Conservation (phyloP, 2,888 invertebrate species). For the Clostera curtula region DNA sequence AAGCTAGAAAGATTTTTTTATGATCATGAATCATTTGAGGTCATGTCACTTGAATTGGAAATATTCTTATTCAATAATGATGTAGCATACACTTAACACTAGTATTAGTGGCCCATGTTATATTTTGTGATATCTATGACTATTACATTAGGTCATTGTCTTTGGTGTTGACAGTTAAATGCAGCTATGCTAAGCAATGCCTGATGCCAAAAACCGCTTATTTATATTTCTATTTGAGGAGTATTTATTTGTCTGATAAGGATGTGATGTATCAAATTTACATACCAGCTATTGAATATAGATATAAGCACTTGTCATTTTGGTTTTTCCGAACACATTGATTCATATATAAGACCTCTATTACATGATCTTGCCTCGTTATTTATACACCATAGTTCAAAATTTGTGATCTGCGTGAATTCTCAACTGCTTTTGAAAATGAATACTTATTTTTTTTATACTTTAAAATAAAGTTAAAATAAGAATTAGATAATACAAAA, state of each 20-base stretch:
- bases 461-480: slow-evolving; percentile 28
- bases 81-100: too few relatives aligned
- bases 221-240: slow-evolving; percentile 2
- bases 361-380: slow-evolving; percentile 21
- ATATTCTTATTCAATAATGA: slow-evolving; percentile 11
- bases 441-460: slow-evolving; percentile 21
- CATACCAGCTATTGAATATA: slow-evolving; percentile 11
- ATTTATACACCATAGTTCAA: slow-evolving; percentile 11
- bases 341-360: too few relatives aligned
- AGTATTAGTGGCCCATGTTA: too few relatives aligned
- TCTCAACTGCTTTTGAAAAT: slow-evolving; percentile 25
- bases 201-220: slow-evolving; percentile 19
- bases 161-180: slow-evolving; percentile 11
- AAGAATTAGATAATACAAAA: slow-evolving; percentile 42
- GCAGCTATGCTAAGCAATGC: slow-evolving; percentile 25
- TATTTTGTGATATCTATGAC: too few relatives aligned
- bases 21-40: slow-evolving; percentile 11
- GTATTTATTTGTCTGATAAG: slow-evolving; percentile 8
- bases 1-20: slow-evolving; percentile 5
- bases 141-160: neutral
- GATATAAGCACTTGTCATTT: slow-evolving; percentile 5
- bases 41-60: slow-evolving; percentile 18
- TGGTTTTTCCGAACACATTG: slow-evolving; percentile 9
- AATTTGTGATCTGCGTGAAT: slow-evolving; percentile 24
- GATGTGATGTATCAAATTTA: slow-evolving; percentile 7